These are phyloP conservation scores for Piaya cayana DNA, from an alignment of 2,113 vertebrate genomes.

Conservation along the genomic window DNA sequence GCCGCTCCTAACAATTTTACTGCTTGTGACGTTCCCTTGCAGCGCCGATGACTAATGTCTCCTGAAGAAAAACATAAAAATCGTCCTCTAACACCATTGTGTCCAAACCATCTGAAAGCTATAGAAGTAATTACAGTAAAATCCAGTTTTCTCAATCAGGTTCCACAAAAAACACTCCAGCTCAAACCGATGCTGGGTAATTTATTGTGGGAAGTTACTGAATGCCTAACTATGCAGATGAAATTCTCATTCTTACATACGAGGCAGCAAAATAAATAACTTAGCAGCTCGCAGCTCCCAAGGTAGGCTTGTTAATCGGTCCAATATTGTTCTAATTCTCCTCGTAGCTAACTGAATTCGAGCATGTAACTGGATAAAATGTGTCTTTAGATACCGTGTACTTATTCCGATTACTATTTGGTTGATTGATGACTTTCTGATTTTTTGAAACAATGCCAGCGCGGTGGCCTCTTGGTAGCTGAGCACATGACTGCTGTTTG, in stretches of 20 bases:
- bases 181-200: background rate
- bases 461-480: slow-evolving; percentile 64
- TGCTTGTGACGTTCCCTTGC: background rate
- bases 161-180: background rate
- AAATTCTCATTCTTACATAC: slow-evolving; percentile 65
- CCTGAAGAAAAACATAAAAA: background rate
- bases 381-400: slow-evolving; percentile 74
- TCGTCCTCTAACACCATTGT: background rate
- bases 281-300: slow-evolving; percentile 69
- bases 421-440: slow-evolving; percentile 82
- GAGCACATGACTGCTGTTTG: slow-evolving; percentile 72
- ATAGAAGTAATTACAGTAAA: slow-evolving; percentile 51
- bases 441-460: slow-evolving; percentile 82
- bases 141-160: slow-evolving; percentile 20
- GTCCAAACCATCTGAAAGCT: slow-evolving; percentile 10
- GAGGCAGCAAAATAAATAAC: slow-evolving; percentile 74
- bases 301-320: slow-evolving; percentile 75
- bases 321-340: slow-evolving; percentile 77
- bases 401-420: slow-evolving; percentile 75
- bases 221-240: slow-evolving; percentile 71
- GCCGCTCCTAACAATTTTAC: slow-evolving; percentile 9
- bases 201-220: slow-evolving; percentile 50
- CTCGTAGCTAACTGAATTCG: slow-evolving; percentile 69
- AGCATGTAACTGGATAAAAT: slow-evolving; percentile 74
- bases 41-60: background rate